These are phyloP conservation scores for Drosophila micromelanica DNA, from an alignment of 1,140 invertebrate genomes.

Conservation along the genomic window DNA sequence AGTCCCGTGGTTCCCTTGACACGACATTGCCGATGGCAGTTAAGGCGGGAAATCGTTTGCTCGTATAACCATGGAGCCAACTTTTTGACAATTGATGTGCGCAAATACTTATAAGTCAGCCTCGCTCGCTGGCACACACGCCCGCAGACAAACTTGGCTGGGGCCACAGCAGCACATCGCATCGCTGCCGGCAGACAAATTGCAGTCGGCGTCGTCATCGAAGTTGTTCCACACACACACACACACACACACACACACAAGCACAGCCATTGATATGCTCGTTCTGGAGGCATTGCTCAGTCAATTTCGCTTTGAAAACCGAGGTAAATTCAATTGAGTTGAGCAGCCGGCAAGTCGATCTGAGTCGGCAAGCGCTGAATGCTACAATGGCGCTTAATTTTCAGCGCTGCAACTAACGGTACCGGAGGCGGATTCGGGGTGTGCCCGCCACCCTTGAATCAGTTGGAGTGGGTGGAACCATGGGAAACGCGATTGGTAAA, in stretches of 20 bases:
- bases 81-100: conserved; percentile 78
- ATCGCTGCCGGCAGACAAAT: conserved; percentile 65
- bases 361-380: conserved; percentile 13
- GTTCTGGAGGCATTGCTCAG: conserved; percentile 44
- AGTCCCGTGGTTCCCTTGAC: conserved; percentile 35
- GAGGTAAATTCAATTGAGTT: conserved; percentile 80
- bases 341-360: conserved; percentile 38
- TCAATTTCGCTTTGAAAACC: conserved; percentile 69
- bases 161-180: conserved; percentile 21
- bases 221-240: conserved; percentile 26
- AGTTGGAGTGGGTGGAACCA: neutral
- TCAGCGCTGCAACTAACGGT: conserved; percentile 53
- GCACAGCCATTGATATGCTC: conserved; percentile 53
- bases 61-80: conserved; percentile 42
- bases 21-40: conserved; percentile 56
- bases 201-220: conserved; percentile 54
- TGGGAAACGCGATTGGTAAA: conserved; percentile 7
- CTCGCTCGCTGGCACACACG: conserved; percentile 7
- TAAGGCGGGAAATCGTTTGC: conserved; percentile 59
- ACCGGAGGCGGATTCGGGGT: neutral
- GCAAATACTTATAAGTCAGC: conserved; percentile 70
- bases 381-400: conserved; percentile 77
- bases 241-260: conserved; percentile 14
- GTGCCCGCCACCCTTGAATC: conserved; percentile 1
- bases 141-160: conserved; percentile 47